phyloP scores from a whole-genome alignment of 2,888 invertebrate genomes.

The Macrosiphum euphorbiae region DNA sequence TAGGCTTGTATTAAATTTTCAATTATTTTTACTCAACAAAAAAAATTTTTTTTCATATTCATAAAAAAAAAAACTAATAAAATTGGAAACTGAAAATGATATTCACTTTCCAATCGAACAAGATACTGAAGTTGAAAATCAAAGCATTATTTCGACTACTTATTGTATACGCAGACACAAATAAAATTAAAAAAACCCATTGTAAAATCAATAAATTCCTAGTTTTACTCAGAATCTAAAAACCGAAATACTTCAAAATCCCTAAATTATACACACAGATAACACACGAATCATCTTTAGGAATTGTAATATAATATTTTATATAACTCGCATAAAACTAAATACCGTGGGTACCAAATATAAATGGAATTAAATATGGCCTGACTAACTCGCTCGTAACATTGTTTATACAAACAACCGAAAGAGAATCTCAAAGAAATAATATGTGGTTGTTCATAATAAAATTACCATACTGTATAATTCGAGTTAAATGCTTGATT shows the following conservation, averaged over 20 bases:
- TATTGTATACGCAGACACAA: too few relatives aligned
- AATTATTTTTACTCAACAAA: too few relatives aligned
- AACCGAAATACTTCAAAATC: not conserved
- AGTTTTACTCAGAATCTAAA: too few relatives aligned
- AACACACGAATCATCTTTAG: not conserved
- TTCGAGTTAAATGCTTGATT: conserved; percentile 31
- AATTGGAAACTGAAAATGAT: too few relatives aligned
- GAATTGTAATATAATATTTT: not conserved
- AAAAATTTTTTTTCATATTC: too few relatives aligned
- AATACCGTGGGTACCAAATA: not conserved
- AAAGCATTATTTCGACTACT: too few relatives aligned
- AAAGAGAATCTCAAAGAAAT: not conserved
- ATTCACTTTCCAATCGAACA: too few relatives aligned
- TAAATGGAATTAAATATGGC: not conserved
- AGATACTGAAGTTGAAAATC: too few relatives aligned
- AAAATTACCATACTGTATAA: conserved; percentile 44
- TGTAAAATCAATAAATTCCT: too few relatives aligned
- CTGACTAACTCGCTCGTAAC: not conserved
- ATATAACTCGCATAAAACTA: not conserved
- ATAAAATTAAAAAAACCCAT: too few relatives aligned
- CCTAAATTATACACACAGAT: not conserved
- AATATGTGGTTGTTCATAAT: not conserved
- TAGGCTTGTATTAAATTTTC: too few relatives aligned
- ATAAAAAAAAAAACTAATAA: too few relatives aligned
- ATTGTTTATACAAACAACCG: not conserved